A percentile compares a stretch with the other conserved stretches of the same genome.
Conservation (phyloP, 1,140 invertebrate genomes). For the Drosophila arawakana region DNA sequence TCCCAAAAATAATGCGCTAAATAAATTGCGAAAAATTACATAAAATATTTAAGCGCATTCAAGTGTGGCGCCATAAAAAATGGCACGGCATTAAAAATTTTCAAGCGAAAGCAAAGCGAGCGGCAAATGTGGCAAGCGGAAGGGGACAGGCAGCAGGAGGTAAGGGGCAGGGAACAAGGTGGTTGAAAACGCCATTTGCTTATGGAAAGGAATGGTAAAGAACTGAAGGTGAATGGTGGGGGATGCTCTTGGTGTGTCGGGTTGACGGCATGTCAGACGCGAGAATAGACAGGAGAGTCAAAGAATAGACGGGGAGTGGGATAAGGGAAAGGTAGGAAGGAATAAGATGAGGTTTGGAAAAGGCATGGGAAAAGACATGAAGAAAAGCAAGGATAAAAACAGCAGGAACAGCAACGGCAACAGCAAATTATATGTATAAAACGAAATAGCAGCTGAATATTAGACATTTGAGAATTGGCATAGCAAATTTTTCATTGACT, state of each 20-base stretch:
- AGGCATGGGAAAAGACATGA: slow-evolving; percentile 19
- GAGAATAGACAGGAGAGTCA: slow-evolving; percentile 60
- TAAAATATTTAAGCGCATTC: slow-evolving; percentile 83
- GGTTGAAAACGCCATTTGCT: slow-evolving; percentile 51
- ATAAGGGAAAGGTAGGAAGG: background rate
- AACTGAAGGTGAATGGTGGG: background rate
- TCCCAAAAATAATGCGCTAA: slow-evolving; percentile 75
- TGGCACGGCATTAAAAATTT: slow-evolving; percentile 78
- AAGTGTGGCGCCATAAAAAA: slow-evolving; percentile 79
- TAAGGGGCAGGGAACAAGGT: slow-evolving; percentile 25
- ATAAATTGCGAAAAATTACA: slow-evolving; percentile 83
- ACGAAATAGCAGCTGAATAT: slow-evolving; percentile 72
- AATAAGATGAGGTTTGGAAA: slow-evolving; percentile 16
- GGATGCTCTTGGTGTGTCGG: slow-evolving; percentile 11
- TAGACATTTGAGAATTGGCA: slow-evolving; percentile 82
- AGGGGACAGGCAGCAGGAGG: slow-evolving; percentile 3
- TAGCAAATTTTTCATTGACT: slow-evolving; percentile 73
- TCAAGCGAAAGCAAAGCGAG: slow-evolving; percentile 74
- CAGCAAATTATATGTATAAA: slow-evolving; percentile 70
- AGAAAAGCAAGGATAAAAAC: slow-evolving; percentile 39
- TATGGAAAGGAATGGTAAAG: slow-evolving; percentile 12
- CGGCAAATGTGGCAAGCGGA: slow-evolving; percentile 57
- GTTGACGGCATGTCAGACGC: slow-evolving; percentile 54
- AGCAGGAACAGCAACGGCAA: slow-evolving; percentile 27
- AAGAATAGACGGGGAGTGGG: slow-evolving; percentile 11